Evolutionary conservation across 1,140 invertebrate genomes (phyloP).

Genomic region (Aphidius ervi): DNA sequence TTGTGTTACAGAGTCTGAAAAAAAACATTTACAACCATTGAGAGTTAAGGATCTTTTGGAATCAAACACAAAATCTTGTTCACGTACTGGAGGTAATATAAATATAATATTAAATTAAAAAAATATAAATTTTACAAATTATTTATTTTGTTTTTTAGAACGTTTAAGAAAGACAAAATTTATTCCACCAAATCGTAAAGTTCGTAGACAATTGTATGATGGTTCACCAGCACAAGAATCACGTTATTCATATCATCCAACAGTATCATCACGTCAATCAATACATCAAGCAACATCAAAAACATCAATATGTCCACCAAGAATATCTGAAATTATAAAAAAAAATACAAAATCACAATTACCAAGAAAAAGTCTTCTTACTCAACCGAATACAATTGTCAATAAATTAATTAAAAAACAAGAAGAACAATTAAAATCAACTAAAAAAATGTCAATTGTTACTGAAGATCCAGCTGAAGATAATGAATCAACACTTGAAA

Average conservation of each 20-base stretch:
- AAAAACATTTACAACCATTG: slow-evolving; percentile 11
- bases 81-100: slow-evolving; percentile 3
- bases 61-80: slow-evolving; percentile 8
- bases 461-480: neutral
- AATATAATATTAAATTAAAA: too few species aligned
- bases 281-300: neutral
- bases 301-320: neutral
- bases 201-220: slow-evolving; percentile 12
- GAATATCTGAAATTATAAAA: neutral
- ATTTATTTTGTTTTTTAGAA: slow-evolving; percentile 2
- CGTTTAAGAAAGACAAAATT: slow-evolving; percentile 4
- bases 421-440: too few species aligned
- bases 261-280: neutral
- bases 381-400: slow-evolving; percentile 11
- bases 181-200: slow-evolving; percentile 1
- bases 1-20: slow-evolving; percentile 6
- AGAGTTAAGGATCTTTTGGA: slow-evolving; percentile 6
- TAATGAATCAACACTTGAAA: neutral
- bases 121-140: neutral
- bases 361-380: slow-evolving; percentile 8
- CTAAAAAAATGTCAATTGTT: neutral
- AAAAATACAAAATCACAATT: neutral
- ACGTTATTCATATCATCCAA: neutral
- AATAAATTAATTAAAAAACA: neutral
- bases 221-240: neutral